These are phyloP conservation scores for Parelbella ahira DNA, from an alignment of 2,888 invertebrate species.

Conservation along the genomic window DNA sequence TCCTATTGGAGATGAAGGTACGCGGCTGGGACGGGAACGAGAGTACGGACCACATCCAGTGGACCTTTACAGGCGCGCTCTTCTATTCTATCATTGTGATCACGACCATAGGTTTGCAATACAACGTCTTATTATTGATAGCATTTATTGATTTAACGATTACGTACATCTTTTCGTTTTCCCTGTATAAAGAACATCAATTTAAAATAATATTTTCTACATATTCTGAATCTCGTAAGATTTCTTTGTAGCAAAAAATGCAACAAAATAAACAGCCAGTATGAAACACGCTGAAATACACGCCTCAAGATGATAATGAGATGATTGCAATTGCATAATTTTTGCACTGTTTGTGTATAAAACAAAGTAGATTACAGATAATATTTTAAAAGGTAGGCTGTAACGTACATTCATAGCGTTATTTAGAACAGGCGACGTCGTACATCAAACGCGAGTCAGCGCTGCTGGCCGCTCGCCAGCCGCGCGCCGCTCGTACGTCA, in stretches of 20 bases:
- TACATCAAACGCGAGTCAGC: conserved; percentile 27
- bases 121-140: no score
- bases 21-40: conserved; percentile 94
- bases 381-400: conserved; percentile 26
- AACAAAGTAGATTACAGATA: background rate
- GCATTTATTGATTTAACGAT: no score
- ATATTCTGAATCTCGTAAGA: no score
- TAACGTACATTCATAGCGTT: background rate
- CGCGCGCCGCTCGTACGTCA: conserved; percentile 34
- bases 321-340: no score
- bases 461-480: conserved; percentile 30
- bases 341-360: background rate
- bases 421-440: conserved; percentile 6
- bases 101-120: conserved; percentile 96
- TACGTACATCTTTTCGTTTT: no score
- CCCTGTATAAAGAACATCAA: no score
- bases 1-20: conserved; percentile 91
- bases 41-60: conserved; percentile 83
- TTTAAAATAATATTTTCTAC: no score
- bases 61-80: conserved; percentile 93
- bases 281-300: no score
- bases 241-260: no score
- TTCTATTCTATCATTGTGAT: conserved; percentile 98
- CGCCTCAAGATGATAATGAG: no score
- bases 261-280: no score